Evolutionary conservation across 2,888 invertebrate species (phyloP).

Genomic region (Hypolimnas misippus): DNA sequence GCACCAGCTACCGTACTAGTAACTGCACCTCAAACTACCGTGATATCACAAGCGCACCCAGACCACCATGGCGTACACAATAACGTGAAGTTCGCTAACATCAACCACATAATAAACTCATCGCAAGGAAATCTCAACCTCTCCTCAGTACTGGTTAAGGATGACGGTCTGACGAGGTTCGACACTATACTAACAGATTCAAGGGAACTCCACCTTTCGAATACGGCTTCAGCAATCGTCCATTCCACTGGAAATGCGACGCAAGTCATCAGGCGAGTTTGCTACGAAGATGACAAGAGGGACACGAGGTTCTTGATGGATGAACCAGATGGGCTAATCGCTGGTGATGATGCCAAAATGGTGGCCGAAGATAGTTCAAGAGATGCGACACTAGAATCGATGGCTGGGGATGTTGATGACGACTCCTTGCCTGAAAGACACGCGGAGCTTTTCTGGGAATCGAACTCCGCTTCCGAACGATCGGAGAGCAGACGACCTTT

Average conservation of each 20-base stretch:
- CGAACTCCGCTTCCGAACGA: constrained; percentile 69
- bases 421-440: constrained; percentile 72
- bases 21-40: constrained; percentile 70
- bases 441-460: constrained; percentile 77
- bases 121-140: constrained; percentile 59
- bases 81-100: constrained; percentile 65
- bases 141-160: constrained; percentile 67
- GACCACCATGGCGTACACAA: constrained; percentile 52
- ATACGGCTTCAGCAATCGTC: constrained; percentile 69
- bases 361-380: constrained; percentile 66
- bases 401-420: constrained; percentile 64
- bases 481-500: constrained; percentile 63
- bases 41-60: constrained; percentile 70
- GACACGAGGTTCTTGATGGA: constrained; percentile 61
- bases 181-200: constrained; percentile 67
- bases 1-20: constrained; percentile 74
- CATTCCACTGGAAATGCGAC: constrained; percentile 70
- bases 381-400: constrained; percentile 62
- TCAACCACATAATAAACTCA: constrained; percentile 69
- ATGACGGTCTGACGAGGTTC: constrained; percentile 65
- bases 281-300: constrained; percentile 64
- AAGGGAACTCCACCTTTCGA: constrained; percentile 65
- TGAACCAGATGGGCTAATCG: constrained; percentile 60
- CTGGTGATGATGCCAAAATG: constrained; percentile 66
- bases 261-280: constrained; percentile 74